Base-by-base conservation (phyloP, 1,140 invertebrate species). In the Aphidius ervi region DNA sequence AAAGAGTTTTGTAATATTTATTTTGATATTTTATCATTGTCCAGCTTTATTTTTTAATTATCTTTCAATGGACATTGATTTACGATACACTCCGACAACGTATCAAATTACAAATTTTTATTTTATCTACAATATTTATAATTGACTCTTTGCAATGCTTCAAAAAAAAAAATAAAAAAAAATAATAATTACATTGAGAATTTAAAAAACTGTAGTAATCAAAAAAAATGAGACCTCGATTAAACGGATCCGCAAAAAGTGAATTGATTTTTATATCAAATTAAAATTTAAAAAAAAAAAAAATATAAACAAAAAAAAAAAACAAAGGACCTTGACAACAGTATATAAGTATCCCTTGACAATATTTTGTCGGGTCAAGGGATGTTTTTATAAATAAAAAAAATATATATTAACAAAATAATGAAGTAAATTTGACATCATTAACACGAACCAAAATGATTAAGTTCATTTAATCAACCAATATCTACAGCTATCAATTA, bases 301-400 rank as follows among this genome's bases (percentile, higher is more conserved):
- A 56, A 63, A 49, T 55, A 59, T 41, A 43, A 62, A 61, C 53
- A 49, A 47, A 59, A 47, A 42, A 50, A 58, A 66, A 70, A 60
- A 65, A 63, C 61, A 61, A 73, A 67, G 64, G 65, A 70, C 66
- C 65, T 67, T 65, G 65, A 70, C 66, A 66, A 67, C 63, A 64
- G 72, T 74, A 76, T 71, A 76, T 71, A 73, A 74, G 70, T 73
- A 69, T 75, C 64, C 68, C 72, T 71, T 72, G 76, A 73, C 69
- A 76, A 76, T 79, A 79, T 77, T 79, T 78, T 78, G 72, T 74
- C 73, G 67, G 67, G 71, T 69, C 72, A 71, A 68, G 73, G 73
- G 67, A 70, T 71, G 68, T 78, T 79, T 79, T 78, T 79, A 77
- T 77, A 78, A 71, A 65, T 64, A 68, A 46, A 62, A 65, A 69